Conservation (phyloP, 2,888 invertebrate species). For the Drosophila sordidapex region DNA sequence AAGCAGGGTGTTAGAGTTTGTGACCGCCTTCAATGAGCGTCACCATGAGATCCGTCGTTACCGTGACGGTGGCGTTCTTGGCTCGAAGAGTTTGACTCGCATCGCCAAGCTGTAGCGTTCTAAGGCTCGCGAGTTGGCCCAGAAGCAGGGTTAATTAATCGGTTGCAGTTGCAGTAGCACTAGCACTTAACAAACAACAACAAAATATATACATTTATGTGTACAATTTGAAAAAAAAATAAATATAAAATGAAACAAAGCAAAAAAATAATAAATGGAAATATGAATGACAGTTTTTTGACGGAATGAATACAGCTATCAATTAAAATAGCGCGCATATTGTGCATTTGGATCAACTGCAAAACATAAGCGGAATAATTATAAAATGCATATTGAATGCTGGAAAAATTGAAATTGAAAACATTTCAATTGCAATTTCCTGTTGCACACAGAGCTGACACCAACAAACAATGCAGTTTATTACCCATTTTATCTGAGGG, state of each 20-base stretch:
- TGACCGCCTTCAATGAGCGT: slow-evolving; percentile 99
- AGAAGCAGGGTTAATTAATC: slow-evolving; percentile 92
- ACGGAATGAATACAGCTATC: neutral
- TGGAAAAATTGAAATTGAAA: slow-evolving; percentile 34
- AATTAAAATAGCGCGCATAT: neutral
- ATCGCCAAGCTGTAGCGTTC: slow-evolving; percentile 98
- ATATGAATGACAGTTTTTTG: neutral
- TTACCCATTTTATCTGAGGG: slow-evolving; percentile 35
- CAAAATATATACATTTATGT: slow-evolving; percentile 73
- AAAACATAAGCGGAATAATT: slow-evolving; percentile 39
- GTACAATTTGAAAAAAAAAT: slow-evolving; percentile 56
- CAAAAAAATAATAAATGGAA: neutral
- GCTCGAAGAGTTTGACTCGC: slow-evolving; percentile 97
- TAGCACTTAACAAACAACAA: slow-evolving; percentile 18
- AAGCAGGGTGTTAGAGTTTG: slow-evolving; percentile 96
- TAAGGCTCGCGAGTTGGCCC: slow-evolving; percentile 97
- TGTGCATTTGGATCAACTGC: slow-evolving; percentile 12
- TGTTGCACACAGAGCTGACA: slow-evolving; percentile 42
- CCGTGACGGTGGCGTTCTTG: slow-evolving; percentile 99
- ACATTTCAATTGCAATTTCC: slow-evolving; percentile 60
- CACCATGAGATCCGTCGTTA: slow-evolving; percentile 98
- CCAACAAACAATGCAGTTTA: slow-evolving; percentile 48
- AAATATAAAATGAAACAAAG: neutral
- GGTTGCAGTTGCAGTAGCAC: slow-evolving; percentile 19
- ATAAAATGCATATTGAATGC: slow-evolving; percentile 37